Evolutionary conservation across 2,797 vertebrate genomes (phyloP), one percentile per base, ranked within the genome.

Genomic region (Girardinus metallicus): DNA sequence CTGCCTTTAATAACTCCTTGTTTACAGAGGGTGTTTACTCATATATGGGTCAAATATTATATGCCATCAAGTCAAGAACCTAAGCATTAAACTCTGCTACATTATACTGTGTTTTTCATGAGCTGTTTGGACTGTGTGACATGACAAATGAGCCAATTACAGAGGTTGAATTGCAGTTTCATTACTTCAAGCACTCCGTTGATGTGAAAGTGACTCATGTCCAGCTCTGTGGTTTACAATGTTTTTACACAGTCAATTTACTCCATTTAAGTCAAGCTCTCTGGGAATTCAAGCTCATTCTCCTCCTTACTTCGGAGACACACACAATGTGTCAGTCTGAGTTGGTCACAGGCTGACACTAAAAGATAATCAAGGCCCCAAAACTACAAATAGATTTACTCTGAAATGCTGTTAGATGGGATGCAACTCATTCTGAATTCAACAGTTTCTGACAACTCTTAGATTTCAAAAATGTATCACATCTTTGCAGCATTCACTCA

Each of bases 181-280:
- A 90, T 89, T 88, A 78, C 73, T 57, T 77, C 77, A 77, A 53
- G 66, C 66, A 5, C 1, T 36, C 66, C 72, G 55, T 43, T 64
- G 46, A 83, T 18, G 51, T 80, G 74, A 88, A 80, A 79, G 47
- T 79, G 77, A 86, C 76, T 90, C 66, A 55, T 13, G 68, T 23
- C 70, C 55, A 44, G 55, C 73, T 81, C 43, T 79, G 76, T 21
- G 74, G 75, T 83, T 86, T 83, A 62, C 74, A 83, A 76, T 79
- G 74, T 72, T 77, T 53, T 84, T 83, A 47, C 76, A 75, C 78
- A 80, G 80, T 82, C 79, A 87, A 84, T 84, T 80, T 80, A 83
- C 55, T 85, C 83, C 81, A 90, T 93, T 92, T 91, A 80, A 78
- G 80, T 64, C 49, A 79, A 53, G 75, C 79, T 83, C 79, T 75